These are phyloP conservation scores for Nematolebias whitei DNA, from an alignment of 2,113 vertebrate species.

Conservation along the genomic window DNA sequence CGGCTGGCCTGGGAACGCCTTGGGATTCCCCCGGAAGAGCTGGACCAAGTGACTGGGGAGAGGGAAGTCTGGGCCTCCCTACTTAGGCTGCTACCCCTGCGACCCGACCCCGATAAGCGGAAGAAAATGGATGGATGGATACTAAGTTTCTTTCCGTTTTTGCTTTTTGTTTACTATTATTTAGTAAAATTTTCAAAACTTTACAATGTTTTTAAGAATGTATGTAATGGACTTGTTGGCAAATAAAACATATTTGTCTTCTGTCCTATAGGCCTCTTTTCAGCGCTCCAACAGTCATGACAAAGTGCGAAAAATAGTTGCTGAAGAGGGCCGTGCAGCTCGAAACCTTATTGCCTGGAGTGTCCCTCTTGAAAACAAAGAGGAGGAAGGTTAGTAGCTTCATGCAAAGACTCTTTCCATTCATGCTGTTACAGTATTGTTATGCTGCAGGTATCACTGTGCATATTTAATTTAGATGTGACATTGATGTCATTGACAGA, in stretches of 20 bases:
- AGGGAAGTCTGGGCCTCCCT: too few relatives aligned
- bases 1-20: too few relatives aligned
- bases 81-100: too few relatives aligned
- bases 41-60: too few relatives aligned
- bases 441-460: not conserved
- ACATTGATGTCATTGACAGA: not conserved
- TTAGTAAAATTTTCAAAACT: not conserved
- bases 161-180: not conserved
- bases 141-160: too few relatives aligned
- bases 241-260: not conserved
- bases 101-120: too few relatives aligned
- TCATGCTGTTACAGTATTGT: not conserved
- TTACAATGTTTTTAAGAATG: not conserved
- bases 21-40: too few relatives aligned
- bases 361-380: slow-evolving; percentile 93
- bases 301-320: slow-evolving; percentile 97
- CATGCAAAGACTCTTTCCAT: slow-evolving; percentile 4
- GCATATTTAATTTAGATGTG: not conserved
- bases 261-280: slow-evolving; percentile 86
- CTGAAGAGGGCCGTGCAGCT: slow-evolving; percentile 95
- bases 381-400: slow-evolving; percentile 88
- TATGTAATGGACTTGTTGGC: not conserved
- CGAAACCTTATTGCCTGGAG: slow-evolving; percentile 97
- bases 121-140: too few relatives aligned
- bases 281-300: slow-evolving; percentile 97